Evolutionary conservation across 2,888 invertebrate species (phyloP).

Genomic region (Leptinotarsa haldemani): DNA sequence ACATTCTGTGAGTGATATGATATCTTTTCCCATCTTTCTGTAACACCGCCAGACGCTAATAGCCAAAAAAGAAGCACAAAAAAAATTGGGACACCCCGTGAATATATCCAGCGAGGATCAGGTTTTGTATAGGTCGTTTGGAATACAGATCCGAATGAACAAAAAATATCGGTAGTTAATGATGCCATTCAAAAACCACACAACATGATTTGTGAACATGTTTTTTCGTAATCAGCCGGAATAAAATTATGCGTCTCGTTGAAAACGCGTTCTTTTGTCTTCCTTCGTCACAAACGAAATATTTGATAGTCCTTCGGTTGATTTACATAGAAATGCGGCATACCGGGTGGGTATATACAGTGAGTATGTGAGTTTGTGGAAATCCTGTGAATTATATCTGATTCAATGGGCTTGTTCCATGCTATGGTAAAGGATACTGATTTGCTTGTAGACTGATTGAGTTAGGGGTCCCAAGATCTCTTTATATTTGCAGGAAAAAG

Average conservation of each 20-base stretch:
- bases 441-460: too few species aligned
- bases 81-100: constrained; percentile 18
- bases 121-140: constrained; percentile 20
- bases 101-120: constrained; percentile 21
- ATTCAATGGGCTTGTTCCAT: too few species aligned
- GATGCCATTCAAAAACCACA: constrained; percentile 40
- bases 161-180: constrained; percentile 38
- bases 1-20: constrained; percentile 9
- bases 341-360: constrained; percentile 15
- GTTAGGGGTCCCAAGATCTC: too few species aligned
- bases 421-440: too few species aligned
- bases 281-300: constrained; percentile 38
- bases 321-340: constrained; percentile 41
- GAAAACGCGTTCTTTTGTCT: constrained; percentile 36
- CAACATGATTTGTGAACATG: constrained; percentile 38
- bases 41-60: constrained; percentile 20
- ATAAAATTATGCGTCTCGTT: constrained; percentile 33
- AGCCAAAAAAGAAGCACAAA: constrained; percentile 6
- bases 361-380: background rate
- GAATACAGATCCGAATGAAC: constrained; percentile 24
- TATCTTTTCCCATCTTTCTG: constrained; percentile 20
- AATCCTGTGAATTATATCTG: background rate
- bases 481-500: too few species aligned
- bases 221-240: constrained; percentile 38
- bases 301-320: constrained; percentile 37